A percentile compares a stretch with the other conserved stretches of the same genome.
Evolutionary conservation across 2,888 invertebrate genomes (phyloP).

Genomic region (Drosophila putrida): DNA sequence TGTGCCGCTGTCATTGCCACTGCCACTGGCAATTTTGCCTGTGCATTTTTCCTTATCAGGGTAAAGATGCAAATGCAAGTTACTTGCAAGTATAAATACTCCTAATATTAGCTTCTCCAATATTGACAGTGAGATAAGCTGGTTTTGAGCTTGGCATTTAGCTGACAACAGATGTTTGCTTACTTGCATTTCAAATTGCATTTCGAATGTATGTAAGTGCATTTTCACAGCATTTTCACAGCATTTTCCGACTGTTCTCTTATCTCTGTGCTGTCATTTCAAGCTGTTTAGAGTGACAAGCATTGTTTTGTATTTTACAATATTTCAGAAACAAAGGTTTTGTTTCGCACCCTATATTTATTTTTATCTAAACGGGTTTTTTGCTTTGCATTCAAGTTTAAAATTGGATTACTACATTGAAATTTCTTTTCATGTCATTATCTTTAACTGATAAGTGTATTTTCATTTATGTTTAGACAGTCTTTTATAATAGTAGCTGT

Average conservation of each 20-base stretch:
- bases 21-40: background rate
- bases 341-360: too few relatives aligned
- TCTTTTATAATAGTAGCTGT: too few relatives aligned
- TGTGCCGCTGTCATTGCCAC: constrained; percentile 1
- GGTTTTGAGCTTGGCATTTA: constrained; percentile 20
- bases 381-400: too few relatives aligned
- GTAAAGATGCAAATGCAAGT: background rate
- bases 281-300: background rate
- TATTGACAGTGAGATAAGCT: constrained; percentile 32
- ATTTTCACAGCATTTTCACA: background rate
- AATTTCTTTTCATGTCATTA: background rate
- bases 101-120: constrained; percentile 13
- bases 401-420: too few relatives aligned
- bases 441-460: background rate
- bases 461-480: background rate
- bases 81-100: constrained; percentile 1
- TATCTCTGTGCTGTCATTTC: background rate
- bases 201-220: background rate
- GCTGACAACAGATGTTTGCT: constrained; percentile 4
- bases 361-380: too few relatives aligned
- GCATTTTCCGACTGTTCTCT: background rate
- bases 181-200: background rate
- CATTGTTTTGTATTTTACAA: background rate
- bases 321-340: too few relatives aligned
- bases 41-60: background rate